phyloP scores from a whole-genome alignment of 2,888 invertebrate species.

The Phyto melanocephala region DNA sequence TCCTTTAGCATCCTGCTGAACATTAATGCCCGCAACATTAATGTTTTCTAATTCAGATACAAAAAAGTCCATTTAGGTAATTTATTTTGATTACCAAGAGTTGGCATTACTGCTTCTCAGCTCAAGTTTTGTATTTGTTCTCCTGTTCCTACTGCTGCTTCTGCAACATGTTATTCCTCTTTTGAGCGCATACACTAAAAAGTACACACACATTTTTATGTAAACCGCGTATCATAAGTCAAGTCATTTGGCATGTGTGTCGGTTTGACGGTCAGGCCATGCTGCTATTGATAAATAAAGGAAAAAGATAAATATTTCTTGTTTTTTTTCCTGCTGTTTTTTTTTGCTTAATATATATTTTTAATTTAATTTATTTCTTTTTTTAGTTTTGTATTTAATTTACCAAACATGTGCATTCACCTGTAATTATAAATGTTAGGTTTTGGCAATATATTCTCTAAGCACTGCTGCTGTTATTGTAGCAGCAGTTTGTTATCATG shows the following conservation, averaged over 20 bases:
- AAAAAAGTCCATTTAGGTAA: too few species aligned
- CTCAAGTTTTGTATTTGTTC: conserved; percentile 4
- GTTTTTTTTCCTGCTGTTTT: conserved; percentile 23
- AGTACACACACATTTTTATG: not conserved
- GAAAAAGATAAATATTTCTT: conserved; percentile 33
- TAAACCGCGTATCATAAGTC: not conserved
- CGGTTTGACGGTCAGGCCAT: conserved; percentile 14
- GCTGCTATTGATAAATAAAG: conserved; percentile 31
- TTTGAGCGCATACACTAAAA: not conserved
- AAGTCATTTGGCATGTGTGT: not conserved
- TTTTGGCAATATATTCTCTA: conserved; percentile 46
- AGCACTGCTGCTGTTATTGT: conserved; percentile 55
- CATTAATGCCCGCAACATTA: too few species aligned
- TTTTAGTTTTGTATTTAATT: conserved; percentile 39
- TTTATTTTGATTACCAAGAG: conserved; percentile 1
- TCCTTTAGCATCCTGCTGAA: too few species aligned
- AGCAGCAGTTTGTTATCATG: not conserved
- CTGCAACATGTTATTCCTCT: not conserved
- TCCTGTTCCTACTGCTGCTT: not conserved
- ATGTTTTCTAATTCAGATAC: too few species aligned
- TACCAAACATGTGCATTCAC: conserved; percentile 62
- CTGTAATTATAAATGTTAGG: conserved; percentile 61
- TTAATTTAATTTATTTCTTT: not conserved
- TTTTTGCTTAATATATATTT: conserved; percentile 3
- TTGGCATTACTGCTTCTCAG: not conserved